phyloP scores from a whole-genome alignment of 2,888 invertebrate genomes.

The Hemicrepidius hirtus region DNA sequence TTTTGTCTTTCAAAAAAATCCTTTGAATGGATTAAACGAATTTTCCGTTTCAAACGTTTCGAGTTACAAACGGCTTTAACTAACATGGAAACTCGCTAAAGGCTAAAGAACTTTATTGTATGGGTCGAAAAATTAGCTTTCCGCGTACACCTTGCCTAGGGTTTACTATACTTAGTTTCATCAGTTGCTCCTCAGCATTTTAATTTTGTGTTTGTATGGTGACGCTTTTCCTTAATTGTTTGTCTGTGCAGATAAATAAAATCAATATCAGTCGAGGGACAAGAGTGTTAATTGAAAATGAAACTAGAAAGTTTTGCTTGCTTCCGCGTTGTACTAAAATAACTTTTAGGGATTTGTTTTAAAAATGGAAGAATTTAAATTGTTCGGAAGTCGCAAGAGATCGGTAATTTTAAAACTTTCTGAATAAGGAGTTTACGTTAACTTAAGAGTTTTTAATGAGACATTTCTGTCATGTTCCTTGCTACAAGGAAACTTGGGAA shows the following conservation, averaged over 20 bases:
- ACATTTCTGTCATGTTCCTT: conserved; percentile 17
- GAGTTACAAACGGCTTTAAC: neutral
- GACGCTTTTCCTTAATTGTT: conserved; percentile 13
- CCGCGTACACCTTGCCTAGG: conserved; percentile 11
- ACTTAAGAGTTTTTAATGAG: conserved; percentile 26
- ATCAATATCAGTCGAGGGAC: conserved; percentile 10
- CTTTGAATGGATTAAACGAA: neutral
- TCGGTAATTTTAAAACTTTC: conserved; percentile 10
- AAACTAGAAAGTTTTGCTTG: neutral
- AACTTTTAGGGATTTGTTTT: neutral
- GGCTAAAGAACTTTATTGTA: conserved; percentile 5
- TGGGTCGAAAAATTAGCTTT: conserved; percentile 15
- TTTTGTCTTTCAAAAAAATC: too few species aligned
- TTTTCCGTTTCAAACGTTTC: neutral
- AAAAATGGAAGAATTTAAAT: conserved; percentile 18
- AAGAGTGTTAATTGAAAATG: conserved; percentile 3
- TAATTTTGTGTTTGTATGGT: conserved; percentile 11
- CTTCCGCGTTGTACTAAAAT: neutral
- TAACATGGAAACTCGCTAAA: neutral
- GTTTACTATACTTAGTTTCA: conserved; percentile 14
- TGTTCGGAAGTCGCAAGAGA: neutral
- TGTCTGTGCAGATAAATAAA: conserved; percentile 17
- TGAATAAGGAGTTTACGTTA: conserved; percentile 15
- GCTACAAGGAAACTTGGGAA: conserved; percentile 5
- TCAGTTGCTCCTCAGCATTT: neutral